Evolutionary conservation across 2,888 invertebrate genomes (phyloP).

Genomic region (Conus canariensis): DNA sequence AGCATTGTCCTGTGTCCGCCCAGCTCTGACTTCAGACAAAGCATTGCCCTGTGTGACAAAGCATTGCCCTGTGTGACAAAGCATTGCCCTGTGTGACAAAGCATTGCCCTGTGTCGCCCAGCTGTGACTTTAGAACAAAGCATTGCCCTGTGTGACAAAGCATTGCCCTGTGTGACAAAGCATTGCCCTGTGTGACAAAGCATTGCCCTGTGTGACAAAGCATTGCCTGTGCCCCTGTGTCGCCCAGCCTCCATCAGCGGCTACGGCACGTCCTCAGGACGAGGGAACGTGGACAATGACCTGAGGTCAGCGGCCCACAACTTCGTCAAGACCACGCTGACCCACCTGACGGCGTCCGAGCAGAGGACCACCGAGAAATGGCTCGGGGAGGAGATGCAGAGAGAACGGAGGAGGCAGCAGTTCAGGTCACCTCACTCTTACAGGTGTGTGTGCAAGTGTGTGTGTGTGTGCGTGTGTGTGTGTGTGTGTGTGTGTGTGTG

Average conservation of each 20-base stretch:
- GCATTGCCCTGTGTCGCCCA: no score
- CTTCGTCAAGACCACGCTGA: slow-evolving; percentile 43
- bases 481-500: neutral
- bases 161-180: no score
- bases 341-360: slow-evolving; percentile 49
- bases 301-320: slow-evolving; percentile 36
- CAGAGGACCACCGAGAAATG: slow-evolving; percentile 53
- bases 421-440: slow-evolving; percentile 32
- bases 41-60: no score
- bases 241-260: slow-evolving; percentile 47
- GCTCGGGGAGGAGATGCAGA: slow-evolving; percentile 55
- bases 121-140: no score
- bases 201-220: no score
- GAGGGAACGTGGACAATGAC: slow-evolving; percentile 44
- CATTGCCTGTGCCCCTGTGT: no score
- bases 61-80: no score
- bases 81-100: no score
- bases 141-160: no score
- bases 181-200: no score
- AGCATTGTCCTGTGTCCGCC: no score
- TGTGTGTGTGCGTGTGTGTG: neutral
- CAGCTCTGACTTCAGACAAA: no score
- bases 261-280: slow-evolving; percentile 33
- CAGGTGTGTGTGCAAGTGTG: neutral
- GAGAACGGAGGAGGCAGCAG: slow-evolving; percentile 50